A percentile compares a stretch with the other conserved stretches of the same genome.
Conservation (phyloP, 2,797 vertebrate species). For the Dipus sagitta region DNA sequence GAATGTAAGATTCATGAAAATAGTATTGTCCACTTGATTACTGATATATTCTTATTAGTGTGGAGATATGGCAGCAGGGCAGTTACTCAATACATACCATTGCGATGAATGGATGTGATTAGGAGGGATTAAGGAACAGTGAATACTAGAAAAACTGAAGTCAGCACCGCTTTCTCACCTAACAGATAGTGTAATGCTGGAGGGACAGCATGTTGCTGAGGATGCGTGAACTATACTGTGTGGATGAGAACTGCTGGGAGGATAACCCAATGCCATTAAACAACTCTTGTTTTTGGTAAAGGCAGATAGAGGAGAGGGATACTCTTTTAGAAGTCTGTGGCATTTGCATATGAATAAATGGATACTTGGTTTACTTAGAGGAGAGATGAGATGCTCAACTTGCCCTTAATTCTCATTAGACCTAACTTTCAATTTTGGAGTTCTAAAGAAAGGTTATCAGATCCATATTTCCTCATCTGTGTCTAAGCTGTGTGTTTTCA, state of each 20-base stretch:
- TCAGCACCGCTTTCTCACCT: not conserved
- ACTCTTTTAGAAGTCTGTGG: not conserved
- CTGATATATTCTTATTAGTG: not conserved
- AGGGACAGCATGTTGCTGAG: not conserved
- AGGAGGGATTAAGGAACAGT: not conserved
- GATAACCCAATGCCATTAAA: not conserved
- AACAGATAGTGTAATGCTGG: not conserved
- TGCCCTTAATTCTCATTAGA: slow-evolving; percentile 51
- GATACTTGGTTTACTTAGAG: slow-evolving; percentile 57
- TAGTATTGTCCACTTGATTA: not conserved
- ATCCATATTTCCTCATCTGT: slow-evolving; percentile 69
- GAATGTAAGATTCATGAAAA: not conserved
- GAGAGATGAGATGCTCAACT: slow-evolving; percentile 36
- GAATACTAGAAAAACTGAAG: not conserved
- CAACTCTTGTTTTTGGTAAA: not conserved
- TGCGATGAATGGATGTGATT: not conserved
- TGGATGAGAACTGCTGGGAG: not conserved
- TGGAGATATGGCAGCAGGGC: not conserved
- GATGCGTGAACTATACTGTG: fast-evolving
- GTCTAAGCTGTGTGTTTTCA: slow-evolving; percentile 66
- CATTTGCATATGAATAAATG: not conserved
- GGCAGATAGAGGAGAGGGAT: slow-evolving; percentile 2
- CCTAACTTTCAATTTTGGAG: slow-evolving; percentile 64
- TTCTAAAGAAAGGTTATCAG: slow-evolving; percentile 71
- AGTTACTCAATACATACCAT: not conserved